Base-by-base conservation (phyloP, 2,888 invertebrate species). In the Globia sparganii region DNA sequence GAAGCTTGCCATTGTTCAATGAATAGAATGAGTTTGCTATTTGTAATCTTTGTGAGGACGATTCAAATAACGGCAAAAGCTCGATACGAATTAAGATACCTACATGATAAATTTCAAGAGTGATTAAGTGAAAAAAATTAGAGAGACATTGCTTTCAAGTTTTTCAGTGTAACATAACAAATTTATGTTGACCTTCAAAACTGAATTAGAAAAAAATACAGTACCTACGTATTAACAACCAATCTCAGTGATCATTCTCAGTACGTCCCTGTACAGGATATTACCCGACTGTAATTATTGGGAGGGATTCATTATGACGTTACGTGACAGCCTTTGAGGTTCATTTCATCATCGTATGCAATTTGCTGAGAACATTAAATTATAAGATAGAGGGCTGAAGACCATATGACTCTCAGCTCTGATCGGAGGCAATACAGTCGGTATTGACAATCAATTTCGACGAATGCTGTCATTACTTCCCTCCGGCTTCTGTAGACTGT, bases 271-370 rank as follows among this genome's bases (percentile, higher is more conserved):
- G 87, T 79, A 86, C 88, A 91, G 90, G 91, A 93, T 93, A 93
- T 94, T 94, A 93, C 91, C 90, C 83, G 89, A 85, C 88, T 90
- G 89, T 94, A 95, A 95, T 95, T 95, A 95, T 94, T 93, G 90
- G 90, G 91, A 91, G 91, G 93, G 92, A 88, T 93, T 93, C 94
- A 95, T 95, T 95, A 95, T 94, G 92, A 93, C 84, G 92, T 93
- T 95, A 95, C 95, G 95, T 95, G 95, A 95, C 94, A 92, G 92
- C 88, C 89, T 89, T 90, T 79, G 91, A 90, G 90, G 90, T 90
- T 88, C 88, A 88, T 88, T 90, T 90, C 91, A 91, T 91, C 91
- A 89, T 89, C 90, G 87, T 88, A 88, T 92, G 93, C 92, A 94
- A 94, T 94, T 93, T 93, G 90, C 92, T 90, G 88, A 86, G 79